A percentile compares a stretch with the other conserved stretches of the same genome.
phyloP scores from a whole-genome alignment of 2,888 invertebrate genomes.

The Drosophila koepferae region DNA sequence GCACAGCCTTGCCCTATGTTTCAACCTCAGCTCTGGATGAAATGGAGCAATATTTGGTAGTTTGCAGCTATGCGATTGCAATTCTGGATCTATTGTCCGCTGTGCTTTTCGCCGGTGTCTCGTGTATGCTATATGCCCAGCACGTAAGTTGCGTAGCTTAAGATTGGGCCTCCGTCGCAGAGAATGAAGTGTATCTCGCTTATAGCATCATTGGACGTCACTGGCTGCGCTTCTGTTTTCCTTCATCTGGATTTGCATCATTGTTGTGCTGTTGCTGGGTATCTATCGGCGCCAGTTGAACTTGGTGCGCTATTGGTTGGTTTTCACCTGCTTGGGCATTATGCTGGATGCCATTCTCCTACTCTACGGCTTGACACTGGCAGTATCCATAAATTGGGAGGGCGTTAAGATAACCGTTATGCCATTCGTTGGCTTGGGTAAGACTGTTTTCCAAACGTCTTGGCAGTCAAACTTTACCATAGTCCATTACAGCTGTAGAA shows the following conservation, averaged over 20 bases:
- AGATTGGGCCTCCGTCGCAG: background rate
- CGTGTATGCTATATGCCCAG: conserved; percentile 49
- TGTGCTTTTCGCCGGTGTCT: conserved; percentile 64
- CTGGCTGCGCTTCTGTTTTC: conserved; percentile 57
- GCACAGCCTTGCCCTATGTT: conserved; percentile 40
- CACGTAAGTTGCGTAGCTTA: conserved; percentile 51
- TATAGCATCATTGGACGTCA: conserved; percentile 56
- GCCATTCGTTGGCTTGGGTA: conserved; percentile 65
- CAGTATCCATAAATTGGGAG: conserved; percentile 62
- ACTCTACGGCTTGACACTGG: conserved; percentile 62
- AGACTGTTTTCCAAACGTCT: background rate
- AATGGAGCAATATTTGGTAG: conserved; percentile 61
- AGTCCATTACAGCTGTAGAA: conserved; percentile 56
- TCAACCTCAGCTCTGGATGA: conserved; percentile 30
- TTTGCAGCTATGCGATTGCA: conserved; percentile 72
- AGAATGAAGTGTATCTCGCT: background rate
- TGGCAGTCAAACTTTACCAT: background rate
- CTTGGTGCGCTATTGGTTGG: conserved; percentile 60
- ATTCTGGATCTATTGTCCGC: conserved; percentile 65
- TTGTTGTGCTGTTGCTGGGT: conserved; percentile 44
- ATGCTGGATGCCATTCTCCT: conserved; percentile 59
- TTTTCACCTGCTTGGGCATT: conserved; percentile 69
- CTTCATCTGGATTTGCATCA: conserved; percentile 58
- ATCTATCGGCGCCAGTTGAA: conserved; percentile 45
- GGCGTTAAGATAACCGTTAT: conserved; percentile 59